Conservation (phyloP, 1,140 invertebrate genomes). For the Procambarus virginalis region DNA sequence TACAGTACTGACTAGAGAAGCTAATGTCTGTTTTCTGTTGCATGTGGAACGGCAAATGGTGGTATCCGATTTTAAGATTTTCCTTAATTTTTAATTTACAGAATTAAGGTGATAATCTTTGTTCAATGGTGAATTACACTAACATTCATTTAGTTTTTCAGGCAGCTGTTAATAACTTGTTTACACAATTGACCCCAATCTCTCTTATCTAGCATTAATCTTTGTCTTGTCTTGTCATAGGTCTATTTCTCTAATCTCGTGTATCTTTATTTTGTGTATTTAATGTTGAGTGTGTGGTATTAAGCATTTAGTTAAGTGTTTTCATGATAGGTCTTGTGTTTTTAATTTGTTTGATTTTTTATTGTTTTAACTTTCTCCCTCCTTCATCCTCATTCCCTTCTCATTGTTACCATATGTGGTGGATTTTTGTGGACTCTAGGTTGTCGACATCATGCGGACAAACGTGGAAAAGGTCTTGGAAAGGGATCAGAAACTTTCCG, state of each 20-base stretch:
- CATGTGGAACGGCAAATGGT: not conserved
- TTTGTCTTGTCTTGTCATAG: not conserved
- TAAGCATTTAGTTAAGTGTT: not conserved
- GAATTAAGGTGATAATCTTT: not conserved
- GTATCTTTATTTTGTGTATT: not conserved
- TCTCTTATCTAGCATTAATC: not conserved
- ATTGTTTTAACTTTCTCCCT: not conserved
- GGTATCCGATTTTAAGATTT: not conserved
- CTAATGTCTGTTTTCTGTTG: not conserved
- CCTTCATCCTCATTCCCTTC: not conserved
- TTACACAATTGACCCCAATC: not conserved
- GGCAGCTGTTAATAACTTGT: not conserved
- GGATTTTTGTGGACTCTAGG: constrained; percentile 77
- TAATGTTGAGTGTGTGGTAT: not conserved
- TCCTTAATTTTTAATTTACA: not conserved
- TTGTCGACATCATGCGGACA: constrained; percentile 97
- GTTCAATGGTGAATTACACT: not conserved
- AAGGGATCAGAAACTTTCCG: constrained; percentile 97
- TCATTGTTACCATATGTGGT: constrained; percentile 11
- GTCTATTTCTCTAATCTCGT: not conserved
- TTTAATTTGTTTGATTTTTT: not conserved
- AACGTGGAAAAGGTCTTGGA: constrained; percentile 99
- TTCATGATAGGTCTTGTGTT: not conserved
- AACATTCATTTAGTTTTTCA: not conserved
- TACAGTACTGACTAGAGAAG: not conserved